Base-by-base conservation (phyloP, 2,113 vertebrate genomes). In the Thalassoma bifasciatum region DNA sequence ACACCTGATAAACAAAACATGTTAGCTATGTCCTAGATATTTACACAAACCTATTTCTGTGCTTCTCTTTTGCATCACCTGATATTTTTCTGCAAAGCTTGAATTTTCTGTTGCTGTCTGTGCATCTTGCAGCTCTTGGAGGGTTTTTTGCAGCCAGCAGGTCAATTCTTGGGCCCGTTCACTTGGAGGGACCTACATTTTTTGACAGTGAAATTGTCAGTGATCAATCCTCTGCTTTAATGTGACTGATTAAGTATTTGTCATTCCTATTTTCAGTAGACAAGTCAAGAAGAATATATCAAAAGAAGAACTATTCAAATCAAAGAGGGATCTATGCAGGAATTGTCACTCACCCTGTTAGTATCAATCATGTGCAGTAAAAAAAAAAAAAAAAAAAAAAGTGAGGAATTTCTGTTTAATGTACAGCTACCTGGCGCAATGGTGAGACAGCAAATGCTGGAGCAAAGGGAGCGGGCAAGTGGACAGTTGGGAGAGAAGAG, bases 401-500 rank as follows among this genome's bases (percentile, higher is more conserved):
- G 34, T 24, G 34, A 51, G 22, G 22, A 58, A 23, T 3, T 40
- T 1, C 59, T 26, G 17, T 16, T 24, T 4, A 21, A 30, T 22
- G 22, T 50, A 21, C 49, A 6, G 36, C 51, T 82, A 87, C 87
- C 87, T 85, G 61, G 3, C 53, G 77, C 59, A 81, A 22, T 0
- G 84, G 57, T n/a, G 87, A 83, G 23, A 85, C 60, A 64, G 87
- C 66, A 9, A 64, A 19, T 57, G 77, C 79, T 71, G 84, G 82
- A 74, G 77, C 53, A 64, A 81, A 67, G 67, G 70, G 64, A 71
- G 74, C 22, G 46, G 82, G 66, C 8, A 66, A 57, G 57, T 21
- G 72, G 17, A 59, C 70, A 80, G 76, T 61, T 36, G 74, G 81
- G 77, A 81, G 74, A 78, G 47, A 47, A 57, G 72, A 61, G 4